Base-by-base conservation (phyloP, 2,113 vertebrate species). In the Lycocorax pyrrhopterus region DNA sequence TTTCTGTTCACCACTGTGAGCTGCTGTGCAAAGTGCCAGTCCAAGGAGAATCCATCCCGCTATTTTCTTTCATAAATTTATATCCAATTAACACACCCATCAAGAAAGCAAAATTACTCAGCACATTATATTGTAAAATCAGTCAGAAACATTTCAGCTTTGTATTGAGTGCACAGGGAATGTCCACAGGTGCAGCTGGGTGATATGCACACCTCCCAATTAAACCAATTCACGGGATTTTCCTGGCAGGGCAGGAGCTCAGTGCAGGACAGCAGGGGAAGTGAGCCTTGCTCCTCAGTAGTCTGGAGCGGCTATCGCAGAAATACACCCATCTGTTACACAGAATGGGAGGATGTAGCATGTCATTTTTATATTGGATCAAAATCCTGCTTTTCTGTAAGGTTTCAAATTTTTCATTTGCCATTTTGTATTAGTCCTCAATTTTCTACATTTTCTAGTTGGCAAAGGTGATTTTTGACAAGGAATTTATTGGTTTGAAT, bases 21-120 rank as follows among this genome's bases (percentile, higher is more conserved):
- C 64, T 87, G 55, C 62, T 84, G 91, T 81, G 81, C 91, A 77
- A 94, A 80, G 94, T 12, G 5, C 46, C 62, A 93, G 79, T 14
- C 90, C 37, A 74, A 84, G 93, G 90, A 96, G 94, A 92, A 96
- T 79, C 87, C 93, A 69, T 41, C 79, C 91, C 84, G 0, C 32
- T 72, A 81, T 96, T 97, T 96, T 94, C 93, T 97, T 94, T 87
- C 82, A 91, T 84, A 80, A 97, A 98, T 98, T 96, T 96, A 97
- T 41, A 58, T 62, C 95, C 93, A 95, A 96, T 97, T 90, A 97
- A 97, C 90, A 84, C 49, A 90, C 52, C 82, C 69, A 71, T 78
- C 29, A 77, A 53, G 59, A 96, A 84, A 91, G 82, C 82, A 92
- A 71, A 95, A 81, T 94, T 74, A 89, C 64, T 62, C 55, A 9